phyloP scores from a whole-genome alignment of 2,888 invertebrate genomes.

The Acanthopleura granulata region DNA sequence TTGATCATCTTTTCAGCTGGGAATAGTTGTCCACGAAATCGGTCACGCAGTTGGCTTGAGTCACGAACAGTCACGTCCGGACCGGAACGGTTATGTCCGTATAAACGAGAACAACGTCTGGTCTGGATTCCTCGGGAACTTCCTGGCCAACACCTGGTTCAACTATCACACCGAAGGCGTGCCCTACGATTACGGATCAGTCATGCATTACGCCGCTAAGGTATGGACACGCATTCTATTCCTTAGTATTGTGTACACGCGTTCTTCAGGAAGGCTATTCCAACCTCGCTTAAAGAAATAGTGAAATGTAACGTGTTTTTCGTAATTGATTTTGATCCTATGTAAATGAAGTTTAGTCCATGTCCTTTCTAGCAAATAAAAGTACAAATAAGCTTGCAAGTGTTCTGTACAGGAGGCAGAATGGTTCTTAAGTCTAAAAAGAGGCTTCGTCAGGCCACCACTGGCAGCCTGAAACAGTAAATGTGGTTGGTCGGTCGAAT shows the following conservation, averaged over 20 bases:
- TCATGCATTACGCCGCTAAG: conserved; percentile 11
- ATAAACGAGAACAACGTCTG: not conserved
- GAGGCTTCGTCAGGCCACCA: no score
- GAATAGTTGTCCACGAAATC: conserved; percentile 18
- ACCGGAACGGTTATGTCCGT: not conserved
- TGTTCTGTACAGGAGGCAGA: no score
- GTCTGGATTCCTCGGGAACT: not conserved
- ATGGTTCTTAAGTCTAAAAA: no score
- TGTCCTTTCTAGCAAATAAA: no score
- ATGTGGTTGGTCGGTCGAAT: no score
- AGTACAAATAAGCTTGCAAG: no score
- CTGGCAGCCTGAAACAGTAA: no score
- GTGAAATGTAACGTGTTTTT: no score
- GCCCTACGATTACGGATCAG: conserved; percentile 9
- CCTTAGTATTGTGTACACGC: no score
- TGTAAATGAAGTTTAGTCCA: no score
- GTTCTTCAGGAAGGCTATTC: no score
- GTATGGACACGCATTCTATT: not conserved
- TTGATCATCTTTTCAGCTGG: conserved; percentile 5
- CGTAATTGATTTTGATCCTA: no score
- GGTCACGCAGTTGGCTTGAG: conserved; percentile 10
- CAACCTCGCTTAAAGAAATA: not conserved
- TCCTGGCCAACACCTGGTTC: not conserved
- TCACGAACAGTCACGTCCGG: conserved; percentile 20
- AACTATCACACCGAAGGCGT: not conserved